Percentiles rank a stretch among this genome's conserved stretches.
phyloP scores from a whole-genome alignment of 2,113 vertebrate species.

The Scatophagus argus region DNA sequence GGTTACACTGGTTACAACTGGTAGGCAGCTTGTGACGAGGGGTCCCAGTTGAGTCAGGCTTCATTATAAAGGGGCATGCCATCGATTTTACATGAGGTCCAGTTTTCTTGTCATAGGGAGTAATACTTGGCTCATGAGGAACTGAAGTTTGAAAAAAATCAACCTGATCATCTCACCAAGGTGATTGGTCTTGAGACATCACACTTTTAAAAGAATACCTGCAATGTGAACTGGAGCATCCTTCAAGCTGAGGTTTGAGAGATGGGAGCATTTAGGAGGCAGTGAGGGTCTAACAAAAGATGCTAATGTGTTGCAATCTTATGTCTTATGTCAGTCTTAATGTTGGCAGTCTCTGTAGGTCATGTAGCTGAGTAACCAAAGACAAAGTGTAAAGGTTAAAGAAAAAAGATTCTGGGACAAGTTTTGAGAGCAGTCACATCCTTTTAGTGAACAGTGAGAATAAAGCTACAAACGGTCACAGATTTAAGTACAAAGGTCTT shows the following conservation, averaged over 20 bases:
- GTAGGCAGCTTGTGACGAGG: neutral
- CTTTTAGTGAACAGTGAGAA: conserved; percentile 64
- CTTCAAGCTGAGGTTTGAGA: neutral
- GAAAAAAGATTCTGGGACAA: conserved; percentile 13
- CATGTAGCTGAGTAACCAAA: neutral
- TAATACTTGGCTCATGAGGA: neutral
- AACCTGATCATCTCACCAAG: neutral
- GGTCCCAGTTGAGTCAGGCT: neutral
- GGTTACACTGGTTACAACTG: neutral
- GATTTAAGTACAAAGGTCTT: conserved; percentile 59
- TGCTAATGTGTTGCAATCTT: neutral
- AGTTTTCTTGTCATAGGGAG: too few relatives aligned
- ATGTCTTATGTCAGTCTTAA: too few relatives aligned
- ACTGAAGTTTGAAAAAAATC: neutral
- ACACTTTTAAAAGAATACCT: neutral
- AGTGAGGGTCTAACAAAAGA: neutral
- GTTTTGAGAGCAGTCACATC: conserved; percentile 47
- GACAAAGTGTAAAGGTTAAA: neutral
- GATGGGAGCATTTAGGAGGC: neutral
- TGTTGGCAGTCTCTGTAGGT: neutral
- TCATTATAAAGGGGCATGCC: neutral
- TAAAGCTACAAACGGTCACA: conserved; percentile 71
- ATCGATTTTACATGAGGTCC: neutral
- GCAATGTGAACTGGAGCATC: neutral
- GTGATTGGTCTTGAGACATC: neutral